These are phyloP conservation scores for Sternotherus odoratus DNA, from an alignment of 2,797 vertebrate species.

Conservation along the genomic window DNA sequence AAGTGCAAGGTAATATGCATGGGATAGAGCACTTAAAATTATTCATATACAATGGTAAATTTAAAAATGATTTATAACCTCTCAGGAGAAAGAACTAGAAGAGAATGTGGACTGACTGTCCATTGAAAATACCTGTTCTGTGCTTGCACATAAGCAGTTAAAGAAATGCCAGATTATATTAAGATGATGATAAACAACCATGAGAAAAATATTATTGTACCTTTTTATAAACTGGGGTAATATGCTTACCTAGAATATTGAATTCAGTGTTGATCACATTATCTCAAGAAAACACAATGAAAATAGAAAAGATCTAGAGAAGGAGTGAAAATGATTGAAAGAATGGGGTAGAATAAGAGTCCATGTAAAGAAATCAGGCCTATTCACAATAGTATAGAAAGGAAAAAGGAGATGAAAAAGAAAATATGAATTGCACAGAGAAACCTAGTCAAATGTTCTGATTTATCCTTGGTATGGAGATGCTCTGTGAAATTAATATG, in stretches of 20 bases:
- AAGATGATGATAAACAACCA: background rate
- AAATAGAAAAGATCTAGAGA: background rate
- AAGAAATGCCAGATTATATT: background rate
- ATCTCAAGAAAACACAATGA: background rate
- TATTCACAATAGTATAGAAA: background rate
- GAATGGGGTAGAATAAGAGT: background rate
- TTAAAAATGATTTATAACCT: too few relatives aligned
- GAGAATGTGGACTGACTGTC: too few relatives aligned
- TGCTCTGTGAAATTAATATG: background rate
- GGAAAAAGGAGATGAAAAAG: background rate
- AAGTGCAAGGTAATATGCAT: background rate
- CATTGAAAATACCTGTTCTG: background rate
- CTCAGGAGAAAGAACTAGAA: too few relatives aligned
- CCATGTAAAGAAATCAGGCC: background rate
- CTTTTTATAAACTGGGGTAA: background rate
- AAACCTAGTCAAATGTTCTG: background rate
- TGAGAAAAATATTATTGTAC: background rate
- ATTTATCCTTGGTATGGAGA: background rate
- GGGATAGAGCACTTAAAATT: accelerated
- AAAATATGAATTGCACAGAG: background rate
- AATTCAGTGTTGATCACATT: background rate
- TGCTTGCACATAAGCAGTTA: background rate
- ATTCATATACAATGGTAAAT: too few relatives aligned
- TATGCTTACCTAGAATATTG: background rate
- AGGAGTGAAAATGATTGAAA: background rate